Conservation (phyloP, 2,797 vertebrate genomes). For the Merluccius polli region DNA sequence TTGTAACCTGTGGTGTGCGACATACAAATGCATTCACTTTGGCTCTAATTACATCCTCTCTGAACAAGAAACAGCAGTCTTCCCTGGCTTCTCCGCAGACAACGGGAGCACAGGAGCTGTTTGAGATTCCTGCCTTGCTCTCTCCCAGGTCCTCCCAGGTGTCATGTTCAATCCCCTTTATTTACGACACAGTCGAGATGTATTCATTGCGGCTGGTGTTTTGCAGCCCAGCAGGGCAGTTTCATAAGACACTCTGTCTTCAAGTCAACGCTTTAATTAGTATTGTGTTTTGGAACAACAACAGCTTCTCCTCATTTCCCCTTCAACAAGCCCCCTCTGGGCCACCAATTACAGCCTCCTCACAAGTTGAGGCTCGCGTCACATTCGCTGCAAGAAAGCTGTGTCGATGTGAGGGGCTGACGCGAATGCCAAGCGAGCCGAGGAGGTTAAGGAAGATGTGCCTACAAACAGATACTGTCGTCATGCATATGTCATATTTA, state of each 20-base stretch:
- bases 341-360: slow-evolving; percentile 61
- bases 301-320: slow-evolving; percentile 49
- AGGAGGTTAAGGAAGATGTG: background rate
- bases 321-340: slow-evolving; percentile 53
- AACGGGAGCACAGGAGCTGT: background rate
- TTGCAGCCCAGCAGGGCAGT: slow-evolving; percentile 46
- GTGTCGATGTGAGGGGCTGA: background rate
- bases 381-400: slow-evolving; percentile 26
- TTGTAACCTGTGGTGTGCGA: background rate
- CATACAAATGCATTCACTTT: background rate
- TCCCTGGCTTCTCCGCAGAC: background rate
- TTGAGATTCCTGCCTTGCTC: slow-evolving; percentile 27
- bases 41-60: background rate
- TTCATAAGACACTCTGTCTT: slow-evolving; percentile 51
- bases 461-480: background rate
- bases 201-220: slow-evolving; percentile 37
- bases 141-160: slow-evolving; percentile 19
- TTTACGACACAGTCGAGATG: slow-evolving; percentile 34
- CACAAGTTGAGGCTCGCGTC: slow-evolving; percentile 51
- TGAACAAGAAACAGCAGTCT: background rate
- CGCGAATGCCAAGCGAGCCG: background rate
- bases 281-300: slow-evolving; percentile 54
- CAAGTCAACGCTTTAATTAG: slow-evolving; percentile 64
- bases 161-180: slow-evolving; percentile 45
- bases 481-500: background rate